phyloP scores from a whole-genome alignment of 2,113 vertebrate genomes.

The Periophthalmus modestus region DNA sequence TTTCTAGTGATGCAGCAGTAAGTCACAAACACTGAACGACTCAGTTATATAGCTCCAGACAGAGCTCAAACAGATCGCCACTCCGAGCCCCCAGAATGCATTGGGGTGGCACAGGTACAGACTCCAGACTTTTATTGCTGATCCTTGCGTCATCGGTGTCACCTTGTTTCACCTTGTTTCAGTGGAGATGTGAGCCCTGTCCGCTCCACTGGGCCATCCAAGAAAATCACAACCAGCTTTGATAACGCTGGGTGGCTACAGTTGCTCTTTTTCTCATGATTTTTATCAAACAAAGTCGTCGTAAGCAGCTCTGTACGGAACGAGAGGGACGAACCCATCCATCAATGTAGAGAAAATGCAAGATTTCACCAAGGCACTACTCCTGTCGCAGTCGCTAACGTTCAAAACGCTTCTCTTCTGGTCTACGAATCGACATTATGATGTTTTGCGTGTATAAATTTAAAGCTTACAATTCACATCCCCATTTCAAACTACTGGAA shows the following conservation, averaged over 20 bases:
- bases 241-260: constrained; percentile 6
- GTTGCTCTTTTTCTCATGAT: constrained; percentile 2
- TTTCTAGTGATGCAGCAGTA: background rate
- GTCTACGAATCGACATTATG: too few species aligned
- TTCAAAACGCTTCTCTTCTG: too few species aligned
- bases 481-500: too few species aligned
- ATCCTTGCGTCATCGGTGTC: constrained; percentile 54
- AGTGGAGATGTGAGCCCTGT: constrained; percentile 43
- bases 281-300: constrained; percentile 2
- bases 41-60: constrained; percentile 1
- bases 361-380: background rate
- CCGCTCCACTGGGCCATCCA: constrained; percentile 3
- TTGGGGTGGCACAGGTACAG: constrained; percentile 20
- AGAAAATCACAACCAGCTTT: constrained; percentile 16
- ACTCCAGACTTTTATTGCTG: constrained; percentile 40
- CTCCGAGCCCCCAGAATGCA: constrained; percentile 37
- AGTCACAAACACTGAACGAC: background rate
- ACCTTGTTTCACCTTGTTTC: constrained; percentile 41
- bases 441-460: too few species aligned
- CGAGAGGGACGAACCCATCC: background rate
- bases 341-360: background rate
- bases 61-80: constrained; percentile 9
- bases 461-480: too few species aligned
- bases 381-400: too few species aligned
- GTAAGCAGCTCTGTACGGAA: background rate